These are phyloP conservation scores for Melieria omissa DNA, from an alignment of 2,888 invertebrate genomes.

Conservation along the genomic window DNA sequence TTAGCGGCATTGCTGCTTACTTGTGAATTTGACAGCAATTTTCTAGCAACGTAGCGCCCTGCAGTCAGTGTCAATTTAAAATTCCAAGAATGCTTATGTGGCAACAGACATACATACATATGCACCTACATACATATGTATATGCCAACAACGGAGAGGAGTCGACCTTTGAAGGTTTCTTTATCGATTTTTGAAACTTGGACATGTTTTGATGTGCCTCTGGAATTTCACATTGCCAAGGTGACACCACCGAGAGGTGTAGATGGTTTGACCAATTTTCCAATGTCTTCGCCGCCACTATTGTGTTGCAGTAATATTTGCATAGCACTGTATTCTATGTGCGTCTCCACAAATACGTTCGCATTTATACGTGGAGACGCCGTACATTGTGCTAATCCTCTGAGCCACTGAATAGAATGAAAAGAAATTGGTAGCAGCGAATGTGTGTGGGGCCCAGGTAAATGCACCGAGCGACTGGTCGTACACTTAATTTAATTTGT, in stretches of 20 bases:
- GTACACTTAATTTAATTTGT: slow-evolving; percentile 21
- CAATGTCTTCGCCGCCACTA: not conserved
- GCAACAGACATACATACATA: not conserved
- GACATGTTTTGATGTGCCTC: not conserved
- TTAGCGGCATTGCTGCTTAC: too few relatives aligned
- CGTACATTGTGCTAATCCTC: slow-evolving; percentile 1
- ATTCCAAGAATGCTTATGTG: not conserved
- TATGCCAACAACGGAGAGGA: slow-evolving; percentile 11
- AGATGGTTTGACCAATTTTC: not conserved
- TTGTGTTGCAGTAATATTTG: too few relatives aligned
- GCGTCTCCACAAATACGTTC: not conserved
- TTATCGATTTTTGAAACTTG: slow-evolving; percentile 24
- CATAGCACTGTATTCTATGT: not conserved
- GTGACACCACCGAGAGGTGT: not conserved
- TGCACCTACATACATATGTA: not conserved
- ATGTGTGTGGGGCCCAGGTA: not conserved
- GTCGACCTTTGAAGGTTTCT: slow-evolving; percentile 30
- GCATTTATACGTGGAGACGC: not conserved
- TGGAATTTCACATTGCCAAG: slow-evolving; percentile 24
- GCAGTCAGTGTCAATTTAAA: not conserved
- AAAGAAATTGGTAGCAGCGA: not conserved
- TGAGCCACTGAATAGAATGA: slow-evolving; percentile 3
- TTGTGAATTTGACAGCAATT: too few relatives aligned
- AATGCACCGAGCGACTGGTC: not conserved
- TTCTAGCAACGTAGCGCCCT: too few relatives aligned